Evolutionary conservation across 2,888 invertebrate species (phyloP).

Genomic region (Stegophylla sp.): DNA sequence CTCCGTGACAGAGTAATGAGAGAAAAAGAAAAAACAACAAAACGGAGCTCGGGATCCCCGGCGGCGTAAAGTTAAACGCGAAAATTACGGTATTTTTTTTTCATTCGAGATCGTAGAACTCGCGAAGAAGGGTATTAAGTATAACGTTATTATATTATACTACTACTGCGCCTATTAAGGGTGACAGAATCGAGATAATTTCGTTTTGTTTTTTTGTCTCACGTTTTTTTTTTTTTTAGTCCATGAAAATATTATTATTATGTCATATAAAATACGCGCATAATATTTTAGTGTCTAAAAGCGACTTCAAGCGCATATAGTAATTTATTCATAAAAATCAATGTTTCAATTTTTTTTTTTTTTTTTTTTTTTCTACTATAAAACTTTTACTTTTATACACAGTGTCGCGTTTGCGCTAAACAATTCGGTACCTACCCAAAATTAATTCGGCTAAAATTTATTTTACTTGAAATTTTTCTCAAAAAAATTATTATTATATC

Average conservation of each 20-base stretch:
- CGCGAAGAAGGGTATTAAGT: too few relatives aligned
- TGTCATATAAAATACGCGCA: not conserved
- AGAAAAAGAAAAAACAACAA: conserved; percentile 6
- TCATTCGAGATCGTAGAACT: not conserved
- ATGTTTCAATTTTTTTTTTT: conserved; percentile 15
- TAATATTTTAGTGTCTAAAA: not conserved
- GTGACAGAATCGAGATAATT: too few relatives aligned
- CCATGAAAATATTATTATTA: too few relatives aligned
- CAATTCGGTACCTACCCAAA: not conserved
- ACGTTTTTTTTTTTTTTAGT: too few relatives aligned
- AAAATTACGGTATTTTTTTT: not conserved
- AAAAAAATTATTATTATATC: too few relatives aligned
- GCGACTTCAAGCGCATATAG: not conserved
- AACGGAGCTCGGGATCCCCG: not conserved
- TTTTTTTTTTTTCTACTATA: too few relatives aligned
- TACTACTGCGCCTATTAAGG: too few relatives aligned
- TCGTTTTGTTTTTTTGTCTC: too few relatives aligned
- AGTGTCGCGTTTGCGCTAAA: not conserved
- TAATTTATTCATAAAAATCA: conserved; percentile 18
- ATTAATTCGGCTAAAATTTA: conserved; percentile 11
- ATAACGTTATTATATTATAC: too few relatives aligned
- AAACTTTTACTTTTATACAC: conserved; percentile 5
- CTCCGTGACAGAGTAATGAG: not conserved
- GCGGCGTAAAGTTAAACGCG: not conserved
- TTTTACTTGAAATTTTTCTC: not conserved